These are phyloP conservation scores for Connochaetes taurinus DNA, from an alignment of 2,113 vertebrate genomes.

Conservation along the genomic window DNA sequence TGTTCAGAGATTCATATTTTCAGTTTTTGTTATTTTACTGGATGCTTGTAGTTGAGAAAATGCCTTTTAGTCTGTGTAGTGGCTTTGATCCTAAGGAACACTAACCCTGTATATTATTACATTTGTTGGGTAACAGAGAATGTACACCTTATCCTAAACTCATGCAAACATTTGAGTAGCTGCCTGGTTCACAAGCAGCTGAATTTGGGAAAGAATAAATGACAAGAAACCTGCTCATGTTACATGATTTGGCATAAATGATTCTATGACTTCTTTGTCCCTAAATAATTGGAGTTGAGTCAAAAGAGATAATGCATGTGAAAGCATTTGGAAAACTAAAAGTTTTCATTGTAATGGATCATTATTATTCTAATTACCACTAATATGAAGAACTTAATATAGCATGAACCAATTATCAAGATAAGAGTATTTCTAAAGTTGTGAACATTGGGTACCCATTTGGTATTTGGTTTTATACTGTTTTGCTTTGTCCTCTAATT, in stretches of 20 bases:
- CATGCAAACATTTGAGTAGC: background rate
- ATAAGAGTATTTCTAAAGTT: slow-evolving; percentile 65
- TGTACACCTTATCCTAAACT: background rate
- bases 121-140: background rate
- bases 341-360: slow-evolving; percentile 67
- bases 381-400: slow-evolving; percentile 69
- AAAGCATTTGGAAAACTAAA: slow-evolving; percentile 64
- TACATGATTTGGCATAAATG: slow-evolving; percentile 38
- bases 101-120: background rate
- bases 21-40: background rate
- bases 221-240: background rate
- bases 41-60: background rate
- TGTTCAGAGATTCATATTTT: background rate
- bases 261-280: slow-evolving; percentile 63
- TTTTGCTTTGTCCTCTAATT: slow-evolving; percentile 59
- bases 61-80: background rate
- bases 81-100: background rate
- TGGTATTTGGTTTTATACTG: slow-evolving; percentile 44
- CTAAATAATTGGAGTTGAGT: slow-evolving; percentile 62
- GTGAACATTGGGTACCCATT: slow-evolving; percentile 54
- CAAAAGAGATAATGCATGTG: slow-evolving; percentile 57
- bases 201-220: background rate
- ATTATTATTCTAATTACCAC: slow-evolving; percentile 72
- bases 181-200: background rate
- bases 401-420: slow-evolving; percentile 66